Conservation (phyloP, 2,888 invertebrate species). For the Arenicola marina region DNA sequence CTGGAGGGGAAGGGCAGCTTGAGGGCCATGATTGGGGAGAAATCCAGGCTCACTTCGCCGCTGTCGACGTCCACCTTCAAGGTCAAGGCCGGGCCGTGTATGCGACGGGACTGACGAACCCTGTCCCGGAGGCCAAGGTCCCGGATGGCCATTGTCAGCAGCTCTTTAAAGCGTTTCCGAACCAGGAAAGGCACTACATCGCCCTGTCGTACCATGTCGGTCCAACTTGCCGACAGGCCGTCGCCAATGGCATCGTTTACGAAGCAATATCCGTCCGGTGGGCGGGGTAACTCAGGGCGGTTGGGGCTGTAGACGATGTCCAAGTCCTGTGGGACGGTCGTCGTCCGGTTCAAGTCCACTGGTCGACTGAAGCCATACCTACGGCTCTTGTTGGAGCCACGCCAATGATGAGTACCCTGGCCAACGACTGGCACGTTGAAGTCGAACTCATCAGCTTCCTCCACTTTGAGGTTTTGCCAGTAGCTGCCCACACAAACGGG, state of each 20-base stretch:
- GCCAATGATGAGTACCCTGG: no score
- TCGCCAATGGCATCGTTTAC: no score
- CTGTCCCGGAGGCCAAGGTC: background rate
- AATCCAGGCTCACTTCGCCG: background rate
- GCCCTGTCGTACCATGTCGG: no score
- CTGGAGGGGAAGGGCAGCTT: constrained; percentile 6
- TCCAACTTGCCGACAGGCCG: no score
- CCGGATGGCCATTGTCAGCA: background rate
- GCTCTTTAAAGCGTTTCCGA: background rate
- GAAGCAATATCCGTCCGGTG: no score
- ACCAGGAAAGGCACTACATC: constrained; percentile 4
- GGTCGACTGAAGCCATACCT: no score
- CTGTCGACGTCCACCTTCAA: background rate
- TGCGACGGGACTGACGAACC: background rate
- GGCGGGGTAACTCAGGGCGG: no score
- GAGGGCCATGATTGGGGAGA: constrained; percentile 6
- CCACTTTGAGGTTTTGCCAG: constrained; percentile 14
- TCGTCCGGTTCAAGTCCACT: no score
- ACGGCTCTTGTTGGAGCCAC: no score
- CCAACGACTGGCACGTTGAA: no score
- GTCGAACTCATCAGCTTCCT: constrained; percentile 16
- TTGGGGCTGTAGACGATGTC: no score
- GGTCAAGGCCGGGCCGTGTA: constrained; percentile 13
- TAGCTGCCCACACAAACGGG: constrained; percentile 10
- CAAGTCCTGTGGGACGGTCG: no score